phyloP scores from a whole-genome alignment of 37 sponge, comb jelly and placozoan genomes.

The Theonella swinhoei region DNA sequence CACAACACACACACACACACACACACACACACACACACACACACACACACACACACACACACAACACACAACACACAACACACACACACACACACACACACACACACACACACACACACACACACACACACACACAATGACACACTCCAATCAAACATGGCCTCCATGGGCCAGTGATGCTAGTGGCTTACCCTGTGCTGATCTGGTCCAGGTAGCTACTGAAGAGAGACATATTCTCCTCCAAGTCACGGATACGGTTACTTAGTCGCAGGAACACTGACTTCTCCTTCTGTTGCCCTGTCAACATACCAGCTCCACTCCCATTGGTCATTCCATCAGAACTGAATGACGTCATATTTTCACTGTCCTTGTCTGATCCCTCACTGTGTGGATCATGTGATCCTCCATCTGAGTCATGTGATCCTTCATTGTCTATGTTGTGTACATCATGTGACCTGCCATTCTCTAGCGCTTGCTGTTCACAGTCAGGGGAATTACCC shows the following conservation, averaged over 20 bases:
- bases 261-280: constrained; percentile 80
- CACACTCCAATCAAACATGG: no score
- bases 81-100: no score
- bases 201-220: constrained; percentile 85
- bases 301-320: neutral
- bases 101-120: neutral
- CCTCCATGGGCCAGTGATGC: no score
- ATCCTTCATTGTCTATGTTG: no score
- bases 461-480: no score
- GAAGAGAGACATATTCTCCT: constrained; percentile 78
- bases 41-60: no score
- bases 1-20: no score
- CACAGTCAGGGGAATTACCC: no score
- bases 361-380: neutral
- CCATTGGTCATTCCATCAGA: neutral
- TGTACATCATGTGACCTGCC: no score
- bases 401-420: no score
- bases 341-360: neutral
- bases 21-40: neutral
- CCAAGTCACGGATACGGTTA: constrained; percentile 81
- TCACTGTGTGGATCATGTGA: no score
- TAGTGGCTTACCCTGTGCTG: constrained; percentile 52
- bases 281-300: constrained; percentile 42
- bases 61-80: constrained; percentile 9
- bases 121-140: no score